Evolutionary conservation across 2,113 vertebrate genomes (phyloP).

Genomic region (Otis tarda): DNA sequence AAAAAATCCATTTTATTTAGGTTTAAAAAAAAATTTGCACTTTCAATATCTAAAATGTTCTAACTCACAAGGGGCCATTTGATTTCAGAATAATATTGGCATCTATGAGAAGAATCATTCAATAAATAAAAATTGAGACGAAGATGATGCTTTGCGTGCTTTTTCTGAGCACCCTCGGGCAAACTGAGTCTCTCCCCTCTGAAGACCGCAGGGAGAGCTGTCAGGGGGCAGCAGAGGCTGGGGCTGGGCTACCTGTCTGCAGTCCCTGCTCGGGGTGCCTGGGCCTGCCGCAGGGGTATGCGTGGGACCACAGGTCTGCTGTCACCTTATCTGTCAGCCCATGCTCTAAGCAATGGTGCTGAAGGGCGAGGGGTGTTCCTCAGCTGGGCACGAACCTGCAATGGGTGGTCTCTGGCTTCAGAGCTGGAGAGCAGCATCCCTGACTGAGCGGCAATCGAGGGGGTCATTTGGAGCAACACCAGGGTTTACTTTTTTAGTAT

Average conservation of each 20-base stretch:
- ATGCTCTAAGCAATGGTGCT: fast-evolving
- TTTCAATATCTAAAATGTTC: not conserved
- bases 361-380: not conserved
- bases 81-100: not conserved
- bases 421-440: not conserved
- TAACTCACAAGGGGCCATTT: not conserved
- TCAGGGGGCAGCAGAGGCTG: not conserved
- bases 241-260: not conserved
- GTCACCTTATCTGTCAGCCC: not conserved
- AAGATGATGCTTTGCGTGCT: not conserved
- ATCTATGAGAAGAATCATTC: not conserved
- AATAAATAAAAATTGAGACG: not conserved
- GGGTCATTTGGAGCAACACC: not conserved
- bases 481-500: not conserved
- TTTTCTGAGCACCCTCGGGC: not conserved
- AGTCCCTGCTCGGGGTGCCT: not conserved
- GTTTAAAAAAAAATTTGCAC: not conserved
- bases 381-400: not conserved
- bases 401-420: not conserved
- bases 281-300: not conserved
- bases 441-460: not conserved
- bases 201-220: not conserved
- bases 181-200: not conserved
- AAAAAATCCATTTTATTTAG: not conserved
- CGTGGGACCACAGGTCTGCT: not conserved